These are phyloP conservation scores for Megaceryle torquata DNA, from an alignment of 2,113 vertebrate species.

Conservation along the genomic window DNA sequence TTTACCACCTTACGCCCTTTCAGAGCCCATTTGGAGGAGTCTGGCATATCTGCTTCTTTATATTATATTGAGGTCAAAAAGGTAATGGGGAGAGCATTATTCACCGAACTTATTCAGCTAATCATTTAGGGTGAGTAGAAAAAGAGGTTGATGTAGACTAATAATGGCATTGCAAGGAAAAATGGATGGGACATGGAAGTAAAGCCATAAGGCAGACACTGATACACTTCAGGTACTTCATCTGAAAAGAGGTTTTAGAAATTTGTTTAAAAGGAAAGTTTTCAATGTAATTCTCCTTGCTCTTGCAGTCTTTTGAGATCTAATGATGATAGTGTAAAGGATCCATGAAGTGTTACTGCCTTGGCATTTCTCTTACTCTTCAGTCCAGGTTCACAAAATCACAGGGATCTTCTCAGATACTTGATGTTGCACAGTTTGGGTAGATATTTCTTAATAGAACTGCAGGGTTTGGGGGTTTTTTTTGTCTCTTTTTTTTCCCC, in stretches of 20 bases:
- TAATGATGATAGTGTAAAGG: not conserved
- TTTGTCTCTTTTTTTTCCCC: not conserved
- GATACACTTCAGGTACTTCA: not conserved
- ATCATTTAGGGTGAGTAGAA: not conserved
- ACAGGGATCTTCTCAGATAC: not conserved
- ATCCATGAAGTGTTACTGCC: not conserved
- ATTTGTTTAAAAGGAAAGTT: not conserved
- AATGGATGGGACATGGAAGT: not conserved
- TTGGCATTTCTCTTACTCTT: not conserved
- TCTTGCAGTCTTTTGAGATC: not conserved
- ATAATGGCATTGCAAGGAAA: not conserved
- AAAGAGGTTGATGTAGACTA: not conserved
- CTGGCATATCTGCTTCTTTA: not conserved
- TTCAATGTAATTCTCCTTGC: not conserved
- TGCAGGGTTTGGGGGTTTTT: not conserved
- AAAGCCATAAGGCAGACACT: not conserved
- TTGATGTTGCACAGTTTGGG: not conserved
- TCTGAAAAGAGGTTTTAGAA: not conserved
- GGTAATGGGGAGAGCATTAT: not conserved
- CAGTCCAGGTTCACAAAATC: not conserved
- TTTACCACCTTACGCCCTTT: not conserved
- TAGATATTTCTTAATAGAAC: not conserved
- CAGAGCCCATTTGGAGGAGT: not conserved
- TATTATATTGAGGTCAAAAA: not conserved
- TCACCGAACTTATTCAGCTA: not conserved